A percentile compares a stretch with the other conserved stretches of the same genome.
These are phyloP conservation scores for Heliconius aoede DNA, from an alignment of 2,888 invertebrate genomes.

Conservation along the genomic window DNA sequence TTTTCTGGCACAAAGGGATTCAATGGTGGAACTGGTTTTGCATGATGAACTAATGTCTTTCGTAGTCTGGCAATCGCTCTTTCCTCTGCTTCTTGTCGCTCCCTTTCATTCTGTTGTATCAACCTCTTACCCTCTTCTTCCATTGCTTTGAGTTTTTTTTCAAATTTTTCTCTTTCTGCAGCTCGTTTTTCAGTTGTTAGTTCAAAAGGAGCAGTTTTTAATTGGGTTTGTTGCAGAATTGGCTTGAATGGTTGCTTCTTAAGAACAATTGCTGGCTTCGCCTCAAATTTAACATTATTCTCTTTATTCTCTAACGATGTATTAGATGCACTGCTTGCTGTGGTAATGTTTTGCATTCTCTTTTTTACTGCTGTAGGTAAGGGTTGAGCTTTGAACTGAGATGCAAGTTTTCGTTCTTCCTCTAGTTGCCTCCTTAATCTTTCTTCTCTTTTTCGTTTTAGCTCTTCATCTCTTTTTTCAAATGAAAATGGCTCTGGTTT, in stretches of 20 bases:
- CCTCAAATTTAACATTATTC: slow-evolving; percentile 83
- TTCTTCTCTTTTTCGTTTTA: slow-evolving; percentile 84
- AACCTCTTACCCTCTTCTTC: slow-evolving; percentile 77
- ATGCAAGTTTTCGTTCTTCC: slow-evolving; percentile 83
- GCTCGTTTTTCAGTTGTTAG: slow-evolving; percentile 87
- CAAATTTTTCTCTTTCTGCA: slow-evolving; percentile 84
- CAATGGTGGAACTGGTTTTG: slow-evolving; percentile 84
- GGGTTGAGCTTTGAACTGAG: slow-evolving; percentile 88
- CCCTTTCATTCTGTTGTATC: slow-evolving; percentile 66
- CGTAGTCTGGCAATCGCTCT: slow-evolving; percentile 80
- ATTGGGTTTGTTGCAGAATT: slow-evolving; percentile 71
- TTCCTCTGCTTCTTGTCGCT: slow-evolving; percentile 75
- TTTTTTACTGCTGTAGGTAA: slow-evolving; percentile 81
- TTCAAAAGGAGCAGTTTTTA: slow-evolving; percentile 80
- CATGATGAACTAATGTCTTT: slow-evolving; percentile 84
- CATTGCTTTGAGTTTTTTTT: slow-evolving; percentile 81
- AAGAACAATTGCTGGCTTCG: slow-evolving; percentile 84
- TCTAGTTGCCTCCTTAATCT: slow-evolving; percentile 84
- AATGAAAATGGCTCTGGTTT: slow-evolving; percentile 87
- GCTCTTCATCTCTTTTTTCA: slow-evolving; percentile 85
- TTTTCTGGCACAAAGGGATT: slow-evolving; percentile 80
- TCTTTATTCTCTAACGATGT: slow-evolving; percentile 76
- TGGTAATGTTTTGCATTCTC: slow-evolving; percentile 63
- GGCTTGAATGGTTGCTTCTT: slow-evolving; percentile 87
- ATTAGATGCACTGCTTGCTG: slow-evolving; percentile 61